Conservation (phyloP, 2,888 invertebrate species). For the Piscicola geometra region DNA sequence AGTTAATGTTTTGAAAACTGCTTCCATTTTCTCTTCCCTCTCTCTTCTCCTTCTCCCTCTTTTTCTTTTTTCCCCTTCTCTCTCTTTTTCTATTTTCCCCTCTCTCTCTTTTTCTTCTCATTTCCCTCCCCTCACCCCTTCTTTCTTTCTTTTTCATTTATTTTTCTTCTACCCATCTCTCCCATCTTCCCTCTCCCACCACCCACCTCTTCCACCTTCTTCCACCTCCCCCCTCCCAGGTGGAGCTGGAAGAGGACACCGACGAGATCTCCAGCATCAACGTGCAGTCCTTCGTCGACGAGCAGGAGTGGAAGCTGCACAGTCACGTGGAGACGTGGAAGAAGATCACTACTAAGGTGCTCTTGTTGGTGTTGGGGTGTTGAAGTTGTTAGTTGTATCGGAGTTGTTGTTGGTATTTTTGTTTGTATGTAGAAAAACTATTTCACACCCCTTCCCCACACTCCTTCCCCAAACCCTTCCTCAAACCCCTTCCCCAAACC, state of each 20-base stretch:
- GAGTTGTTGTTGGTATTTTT: constrained; percentile 1
- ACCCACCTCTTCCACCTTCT: no score
- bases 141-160: no score
- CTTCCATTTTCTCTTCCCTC: not conserved
- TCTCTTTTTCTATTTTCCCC: not conserved
- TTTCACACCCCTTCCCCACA: not conserved
- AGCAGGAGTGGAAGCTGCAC: constrained; percentile 46
- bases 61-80: not conserved
- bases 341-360: constrained; percentile 40
- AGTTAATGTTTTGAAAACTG: constrained; percentile 34
- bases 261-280: constrained; percentile 44
- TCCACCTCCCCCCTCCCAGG: not conserved
- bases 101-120: not conserved
- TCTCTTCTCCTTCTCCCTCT: not conserved
- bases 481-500: not conserved
- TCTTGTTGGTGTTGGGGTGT: not conserved
- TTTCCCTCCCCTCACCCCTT: not conserved
- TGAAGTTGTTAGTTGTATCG: not conserved
- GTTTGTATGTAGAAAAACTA: not conserved
- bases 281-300: constrained; percentile 45
- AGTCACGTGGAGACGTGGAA: constrained; percentile 45
- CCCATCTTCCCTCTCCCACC: not conserved
- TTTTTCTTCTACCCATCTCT: no score
- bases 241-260: constrained; percentile 43
- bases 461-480: no score